Evolutionary conservation across 1,140 invertebrate species (phyloP), one percentile per base, ranked within the genome.

Genomic region (Diachasma alloeum): DNA sequence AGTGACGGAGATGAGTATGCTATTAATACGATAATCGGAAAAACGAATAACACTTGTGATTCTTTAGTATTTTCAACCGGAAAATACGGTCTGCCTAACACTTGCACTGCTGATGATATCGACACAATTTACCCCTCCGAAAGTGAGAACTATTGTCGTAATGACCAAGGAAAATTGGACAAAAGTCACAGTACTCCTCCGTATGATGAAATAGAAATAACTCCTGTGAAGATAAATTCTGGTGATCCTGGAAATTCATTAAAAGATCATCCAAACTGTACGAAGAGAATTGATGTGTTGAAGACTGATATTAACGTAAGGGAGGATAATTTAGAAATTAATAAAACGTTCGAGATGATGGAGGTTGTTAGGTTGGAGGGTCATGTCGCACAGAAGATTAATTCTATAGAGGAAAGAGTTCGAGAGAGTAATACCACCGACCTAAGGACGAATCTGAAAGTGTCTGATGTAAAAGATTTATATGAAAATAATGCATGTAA

Each of bases 161-260:
- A 83, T 78, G 87, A 82, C 78, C 90, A 91, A 48, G 93, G 90
- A 48, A 91, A 90, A 78, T 86, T 95, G 48, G 94, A 95, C 87
- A 95, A 95, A 86, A 94, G 93, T 81, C 92, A 94, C 82, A 95
- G 94, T 77, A 94, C 94, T 4, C 94, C 94, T 0, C 93, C 93
- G 0, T 95, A 95, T 86, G 94, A 95, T 86, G 90, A 93, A 79
- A 91, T 90, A 1, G 89, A 90, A 13, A 82, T 81, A 31, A 74
- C 8, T 11, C 42, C 83, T 10, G 82, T 85, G 78, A 85, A 89
- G 78, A 81, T 82, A 10, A 73, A 81, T 13, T 69, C 24, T 75
- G n/a, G 56, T 39, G 42, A 76, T n/a, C 24, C 13, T 42, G 44
- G 6, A 22, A 46, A 46, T 22, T 44, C 17, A 70, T 17, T 70